Percentiles rank a stretch among this genome's conserved stretches.
Conservation (phyloP, 2,888 invertebrate species). For the Amaurobius ferox region DNA sequence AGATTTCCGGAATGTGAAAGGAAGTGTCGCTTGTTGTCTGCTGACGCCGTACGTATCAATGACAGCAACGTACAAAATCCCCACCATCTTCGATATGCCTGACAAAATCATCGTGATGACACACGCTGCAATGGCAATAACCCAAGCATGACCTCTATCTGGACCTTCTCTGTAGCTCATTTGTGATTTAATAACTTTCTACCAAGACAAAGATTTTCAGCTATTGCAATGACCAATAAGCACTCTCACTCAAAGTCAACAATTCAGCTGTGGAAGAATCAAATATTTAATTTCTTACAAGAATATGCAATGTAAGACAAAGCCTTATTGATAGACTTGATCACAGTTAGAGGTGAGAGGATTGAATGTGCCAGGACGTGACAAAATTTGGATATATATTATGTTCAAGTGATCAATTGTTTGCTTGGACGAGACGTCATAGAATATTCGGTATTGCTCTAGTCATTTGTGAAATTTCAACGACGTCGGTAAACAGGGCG, state of each 20-base stretch:
- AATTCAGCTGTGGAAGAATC: too few relatives aligned
- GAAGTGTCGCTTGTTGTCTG: constrained; percentile 66
- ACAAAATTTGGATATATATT: neutral
- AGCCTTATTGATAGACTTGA: too few relatives aligned
- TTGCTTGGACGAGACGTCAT: neutral
- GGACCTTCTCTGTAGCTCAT: constrained; percentile 64
- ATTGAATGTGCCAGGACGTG: too few relatives aligned
- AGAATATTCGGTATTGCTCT: neutral
- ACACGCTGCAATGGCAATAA: constrained; percentile 66
- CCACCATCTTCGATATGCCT: constrained; percentile 71
- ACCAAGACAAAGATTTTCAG: too few relatives aligned
- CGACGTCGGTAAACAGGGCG: neutral
- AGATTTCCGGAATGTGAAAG: constrained; percentile 68
- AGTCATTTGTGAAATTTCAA: neutral
- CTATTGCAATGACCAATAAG: too few relatives aligned
- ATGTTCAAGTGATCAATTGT: neutral
- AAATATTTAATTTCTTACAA: too few relatives aligned
- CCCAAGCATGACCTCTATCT: constrained; percentile 72
- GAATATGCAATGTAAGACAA: too few relatives aligned
- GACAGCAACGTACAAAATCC: constrained; percentile 70
- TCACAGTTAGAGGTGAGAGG: too few relatives aligned
- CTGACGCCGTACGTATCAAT: constrained; percentile 50
- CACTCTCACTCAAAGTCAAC: too few relatives aligned
- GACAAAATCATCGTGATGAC: constrained; percentile 69
- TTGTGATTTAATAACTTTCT: too few relatives aligned